Percentiles rank a stretch among this genome's conserved stretches.
Evolutionary conservation across 1,140 invertebrate species (phyloP).

Genomic region (Homarus americanus): DNA sequence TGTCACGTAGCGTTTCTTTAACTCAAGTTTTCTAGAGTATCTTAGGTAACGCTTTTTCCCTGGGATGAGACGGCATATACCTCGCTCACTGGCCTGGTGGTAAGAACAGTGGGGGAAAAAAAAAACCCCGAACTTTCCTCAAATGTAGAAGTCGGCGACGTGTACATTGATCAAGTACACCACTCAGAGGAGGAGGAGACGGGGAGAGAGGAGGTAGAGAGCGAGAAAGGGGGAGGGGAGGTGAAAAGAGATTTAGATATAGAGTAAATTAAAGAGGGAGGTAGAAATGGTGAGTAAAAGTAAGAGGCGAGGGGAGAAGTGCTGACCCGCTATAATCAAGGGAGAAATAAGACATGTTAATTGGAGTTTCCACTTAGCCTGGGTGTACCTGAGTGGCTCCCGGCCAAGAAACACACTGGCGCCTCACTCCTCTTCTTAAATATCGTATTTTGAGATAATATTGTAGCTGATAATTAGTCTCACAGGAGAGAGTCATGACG

Average conservation of each 20-base stretch:
- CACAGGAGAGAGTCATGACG: background rate
- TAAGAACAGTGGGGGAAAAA: background rate
- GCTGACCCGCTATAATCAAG: slow-evolving; percentile 13
- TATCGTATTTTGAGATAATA: background rate
- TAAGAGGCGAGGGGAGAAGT: background rate
- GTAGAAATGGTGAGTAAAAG: background rate
- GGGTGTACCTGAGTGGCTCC: slow-evolving; percentile 17
- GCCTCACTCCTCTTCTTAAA: background rate
- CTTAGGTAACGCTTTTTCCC: no score
- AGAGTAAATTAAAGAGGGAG: background rate
- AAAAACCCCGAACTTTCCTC: background rate
- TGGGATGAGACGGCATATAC: background rate
- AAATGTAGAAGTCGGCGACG: slow-evolving; percentile 22
- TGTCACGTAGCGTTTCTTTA: no score
- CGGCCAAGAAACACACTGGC: slow-evolving; percentile 30
- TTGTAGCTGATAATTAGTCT: slow-evolving; percentile 2
- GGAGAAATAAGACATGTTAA: slow-evolving; percentile 56
- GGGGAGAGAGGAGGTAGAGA: slow-evolving; percentile 8
- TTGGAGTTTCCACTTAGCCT: slow-evolving; percentile 51
- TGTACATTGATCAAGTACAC: slow-evolving; percentile 29
- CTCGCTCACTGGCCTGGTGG: background rate
- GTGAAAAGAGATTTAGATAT: background rate
- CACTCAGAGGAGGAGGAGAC: background rate
- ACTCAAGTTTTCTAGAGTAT: no score
- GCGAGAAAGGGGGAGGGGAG: slow-evolving; percentile 9